Conservation (phyloP, 23 tunicate species). For the Styela plicata region DNA sequence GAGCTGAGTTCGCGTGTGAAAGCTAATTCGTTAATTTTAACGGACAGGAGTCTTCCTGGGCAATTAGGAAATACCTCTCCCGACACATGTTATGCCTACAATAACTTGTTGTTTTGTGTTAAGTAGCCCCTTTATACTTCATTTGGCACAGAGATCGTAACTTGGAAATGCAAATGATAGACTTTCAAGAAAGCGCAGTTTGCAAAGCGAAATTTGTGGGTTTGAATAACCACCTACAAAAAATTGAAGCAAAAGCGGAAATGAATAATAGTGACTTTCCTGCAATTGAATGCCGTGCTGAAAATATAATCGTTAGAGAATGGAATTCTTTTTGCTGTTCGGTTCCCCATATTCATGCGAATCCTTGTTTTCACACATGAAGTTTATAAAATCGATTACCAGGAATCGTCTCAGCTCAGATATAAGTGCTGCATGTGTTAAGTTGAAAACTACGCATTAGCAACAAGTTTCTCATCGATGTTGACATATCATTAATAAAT, state of each 20-base stretch:
- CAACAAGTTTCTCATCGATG: no score
- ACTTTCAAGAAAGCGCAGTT: constrained; percentile 33
- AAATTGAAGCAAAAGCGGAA: not conserved
- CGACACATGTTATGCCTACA: no score
- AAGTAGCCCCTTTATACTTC: no score
- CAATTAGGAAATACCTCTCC: no score
- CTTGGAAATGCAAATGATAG: constrained; percentile 43
- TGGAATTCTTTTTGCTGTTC: constrained; percentile 19
- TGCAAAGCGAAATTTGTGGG: constrained; percentile 19
- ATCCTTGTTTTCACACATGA: constrained; percentile 38
- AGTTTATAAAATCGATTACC: constrained; percentile 39
- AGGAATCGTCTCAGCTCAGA: constrained; percentile 26
- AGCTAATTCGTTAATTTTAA: no score
- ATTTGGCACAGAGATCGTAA: not conserved
- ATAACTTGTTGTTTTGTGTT: no score
- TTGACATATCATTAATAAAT: no score
- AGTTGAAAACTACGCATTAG: constrained; percentile 11
- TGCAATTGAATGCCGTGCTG: constrained; percentile 18
- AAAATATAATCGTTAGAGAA: constrained; percentile 15
- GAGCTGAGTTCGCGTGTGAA: no score
- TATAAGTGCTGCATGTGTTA: constrained; percentile 12
- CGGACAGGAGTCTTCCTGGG: no score
- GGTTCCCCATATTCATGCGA: constrained; percentile 38
- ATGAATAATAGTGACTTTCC: not conserved
- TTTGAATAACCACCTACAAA: constrained; percentile 6